These are phyloP conservation scores for Acestrorhynchus altus DNA, from an alignment of 2,797 vertebrate genomes.

Conservation along the genomic window DNA sequence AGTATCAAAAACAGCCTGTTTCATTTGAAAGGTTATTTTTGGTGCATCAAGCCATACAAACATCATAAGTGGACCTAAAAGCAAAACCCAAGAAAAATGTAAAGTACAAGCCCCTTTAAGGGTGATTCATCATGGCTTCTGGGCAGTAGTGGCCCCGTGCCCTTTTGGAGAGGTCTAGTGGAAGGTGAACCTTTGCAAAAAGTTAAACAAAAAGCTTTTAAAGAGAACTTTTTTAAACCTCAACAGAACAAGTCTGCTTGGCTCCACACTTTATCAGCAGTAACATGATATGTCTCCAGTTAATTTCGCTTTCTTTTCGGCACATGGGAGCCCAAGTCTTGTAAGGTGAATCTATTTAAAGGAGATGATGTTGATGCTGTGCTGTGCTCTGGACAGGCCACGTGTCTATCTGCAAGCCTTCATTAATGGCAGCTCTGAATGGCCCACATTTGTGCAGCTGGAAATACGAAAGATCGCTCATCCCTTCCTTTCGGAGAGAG, in stretches of 20 bases:
- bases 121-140: background rate
- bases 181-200: background rate
- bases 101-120: background rate
- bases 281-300: background rate
- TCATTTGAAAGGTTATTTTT: too few species aligned
- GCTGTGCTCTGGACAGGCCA: conserved; percentile 38
- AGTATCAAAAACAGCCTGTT: too few species aligned
- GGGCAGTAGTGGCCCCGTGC: background rate
- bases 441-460: conserved; percentile 50
- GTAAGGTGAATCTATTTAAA: conserved; percentile 59
- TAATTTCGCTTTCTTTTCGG: conserved; percentile 29
- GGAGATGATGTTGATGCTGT: conserved; percentile 49
- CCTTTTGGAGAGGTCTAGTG: background rate
- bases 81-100: too few species aligned
- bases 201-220: background rate
- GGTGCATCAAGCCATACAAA: too few species aligned
- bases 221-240: background rate
- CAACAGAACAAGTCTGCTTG: background rate
- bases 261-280: background rate
- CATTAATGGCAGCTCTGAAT: conserved; percentile 32
- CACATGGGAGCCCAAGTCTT: conserved; percentile 46
- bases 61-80: too few species aligned
- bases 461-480: conserved; percentile 20
- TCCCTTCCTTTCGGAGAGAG: conserved; percentile 11
- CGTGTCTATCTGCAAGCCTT: conserved; percentile 47